Base-by-base conservation (phyloP, 2,113 vertebrate genomes). In the Empidonax traillii region DNA sequence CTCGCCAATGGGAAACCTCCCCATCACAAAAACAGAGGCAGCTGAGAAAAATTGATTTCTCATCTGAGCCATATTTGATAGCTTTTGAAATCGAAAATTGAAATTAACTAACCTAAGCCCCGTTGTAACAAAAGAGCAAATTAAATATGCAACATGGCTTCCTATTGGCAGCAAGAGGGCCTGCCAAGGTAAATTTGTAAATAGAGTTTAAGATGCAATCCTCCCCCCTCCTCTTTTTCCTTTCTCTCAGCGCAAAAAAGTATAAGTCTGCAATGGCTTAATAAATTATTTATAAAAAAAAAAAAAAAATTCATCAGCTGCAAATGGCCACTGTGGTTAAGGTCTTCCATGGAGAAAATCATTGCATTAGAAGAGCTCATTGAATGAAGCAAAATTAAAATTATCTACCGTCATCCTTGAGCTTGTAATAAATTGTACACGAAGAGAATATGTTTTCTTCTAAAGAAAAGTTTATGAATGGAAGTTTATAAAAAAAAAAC, bases 31-130 rank as follows among this genome's bases (percentile, higher is more conserved):
- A 99, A 99, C 99, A 98, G 97, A 99, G 98, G 99, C 99, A 99
- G 99, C 99, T 99, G 99, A 99, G 99, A 99, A 99, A 98, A 99
- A 99, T 99, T 99, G 99, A 99, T 99, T 99, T 99, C 98, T 99
- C 99, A 99, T 99, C 99, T 99, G 98, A 99, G 99, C 98, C 98
- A 98, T 99, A 99, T 99, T 99, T 99, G 99, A 99, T 99, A 99
- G 99, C 99, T 99, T 99, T 99, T 99, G 99, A 99, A 99, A 99
- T 99, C 99, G 99, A 99, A 99, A 99, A 99, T 99, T 99, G 99
- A 99, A 99, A 99, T 99, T 98, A 99, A 99, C 99, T 99, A 99
- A 99, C 99, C 99, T 99, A 98, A 98, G 99, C 98, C 99, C 99
- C 74, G 12, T 98, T 97, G 98, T 99, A 99, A 99, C 99, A 99